A percentile compares a stretch with the other conserved stretches of the same genome.
Evolutionary conservation across 2,888 invertebrate genomes (phyloP).

Genomic region (Cactoblastis cactorum): DNA sequence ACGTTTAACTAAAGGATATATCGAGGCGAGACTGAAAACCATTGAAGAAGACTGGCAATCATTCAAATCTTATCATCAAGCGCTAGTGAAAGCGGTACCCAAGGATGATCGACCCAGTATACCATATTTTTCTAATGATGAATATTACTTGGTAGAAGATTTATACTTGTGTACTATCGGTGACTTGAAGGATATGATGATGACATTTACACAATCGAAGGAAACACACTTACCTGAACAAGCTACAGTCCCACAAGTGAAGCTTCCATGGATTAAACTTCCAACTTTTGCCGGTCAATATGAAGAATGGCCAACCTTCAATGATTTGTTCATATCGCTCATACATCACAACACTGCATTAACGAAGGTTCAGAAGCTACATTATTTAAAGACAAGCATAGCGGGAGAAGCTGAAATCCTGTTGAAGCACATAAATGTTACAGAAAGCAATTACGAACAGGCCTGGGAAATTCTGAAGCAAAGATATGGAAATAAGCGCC

Average conservation of each 20-base stretch:
- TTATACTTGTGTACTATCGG: constrained; percentile 16
- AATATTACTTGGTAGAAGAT: constrained; percentile 22
- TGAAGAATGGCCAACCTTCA: constrained; percentile 20
- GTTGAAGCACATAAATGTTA: constrained; percentile 17
- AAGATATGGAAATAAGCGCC: constrained; percentile 23
- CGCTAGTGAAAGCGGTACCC: constrained; percentile 12
- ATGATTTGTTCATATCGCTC: constrained; percentile 20
- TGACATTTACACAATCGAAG: background rate
- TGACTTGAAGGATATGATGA: constrained; percentile 14
- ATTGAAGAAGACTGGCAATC: constrained; percentile 25
- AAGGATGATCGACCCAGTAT: constrained; percentile 15
- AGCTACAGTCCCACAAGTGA: constrained; percentile 7
- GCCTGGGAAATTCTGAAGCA: constrained; percentile 21
- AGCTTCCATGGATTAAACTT: constrained; percentile 20
- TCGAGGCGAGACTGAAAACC: constrained; percentile 20
- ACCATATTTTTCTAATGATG: background rate
- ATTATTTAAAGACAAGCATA: constrained; percentile 22
- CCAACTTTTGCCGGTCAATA: constrained; percentile 19
- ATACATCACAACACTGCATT: constrained; percentile 16
- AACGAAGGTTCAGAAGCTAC: constrained; percentile 21
- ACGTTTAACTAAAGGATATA: constrained; percentile 24
- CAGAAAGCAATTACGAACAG: constrained; percentile 19
- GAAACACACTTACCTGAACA: background rate
- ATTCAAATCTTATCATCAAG: constrained; percentile 18
- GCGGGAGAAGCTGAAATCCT: constrained; percentile 22